Evolutionary conservation across 2,797 vertebrate species (phyloP).

Genomic region (Sebastes paucispinis): DNA sequence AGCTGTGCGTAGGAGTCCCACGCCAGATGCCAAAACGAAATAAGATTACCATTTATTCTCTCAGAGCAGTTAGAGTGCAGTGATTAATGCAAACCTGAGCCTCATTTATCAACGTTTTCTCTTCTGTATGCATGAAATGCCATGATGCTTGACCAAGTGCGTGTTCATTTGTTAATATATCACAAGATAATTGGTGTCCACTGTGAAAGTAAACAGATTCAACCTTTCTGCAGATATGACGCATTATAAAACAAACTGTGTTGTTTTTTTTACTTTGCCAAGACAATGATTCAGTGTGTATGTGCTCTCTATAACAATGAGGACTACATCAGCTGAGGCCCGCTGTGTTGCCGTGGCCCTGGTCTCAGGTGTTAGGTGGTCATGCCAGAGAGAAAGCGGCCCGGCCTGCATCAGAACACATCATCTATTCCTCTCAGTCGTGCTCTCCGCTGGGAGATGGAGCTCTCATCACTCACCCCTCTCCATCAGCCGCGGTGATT

Average conservation of each 20-base stretch:
- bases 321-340: slow-evolving; percentile 46
- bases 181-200: slow-evolving; percentile 43
- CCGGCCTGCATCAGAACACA: slow-evolving; percentile 56
- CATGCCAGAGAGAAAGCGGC: slow-evolving; percentile 47
- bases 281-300: slow-evolving; percentile 27
- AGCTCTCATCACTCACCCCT: slow-evolving; percentile 73
- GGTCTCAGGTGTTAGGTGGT: slow-evolving; percentile 71
- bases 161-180: slow-evolving; percentile 59
- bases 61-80: slow-evolving; percentile 28
- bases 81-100: slow-evolving; percentile 52
- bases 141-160: slow-evolving; percentile 35
- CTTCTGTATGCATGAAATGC: slow-evolving; percentile 28
- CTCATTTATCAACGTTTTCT: slow-evolving; percentile 51
- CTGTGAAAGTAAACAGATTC: slow-evolving; percentile 43
- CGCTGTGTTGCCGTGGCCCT: slow-evolving; percentile 24
- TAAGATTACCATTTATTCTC: slow-evolving; percentile 59
- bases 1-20: slow-evolving; percentile 32
- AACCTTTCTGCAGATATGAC: slow-evolving; percentile 22
- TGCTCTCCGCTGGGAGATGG: slow-evolving; percentile 50
- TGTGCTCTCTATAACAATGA: slow-evolving; percentile 48
- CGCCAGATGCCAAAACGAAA: slow-evolving; percentile 46
- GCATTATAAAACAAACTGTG: slow-evolving; percentile 31
- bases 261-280: slow-evolving; percentile 12
- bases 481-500: slow-evolving; percentile 74
- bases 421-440: slow-evolving; percentile 64